phyloP scores from a whole-genome alignment of 1,140 invertebrate species.

The Bombus breviceps region DNA sequence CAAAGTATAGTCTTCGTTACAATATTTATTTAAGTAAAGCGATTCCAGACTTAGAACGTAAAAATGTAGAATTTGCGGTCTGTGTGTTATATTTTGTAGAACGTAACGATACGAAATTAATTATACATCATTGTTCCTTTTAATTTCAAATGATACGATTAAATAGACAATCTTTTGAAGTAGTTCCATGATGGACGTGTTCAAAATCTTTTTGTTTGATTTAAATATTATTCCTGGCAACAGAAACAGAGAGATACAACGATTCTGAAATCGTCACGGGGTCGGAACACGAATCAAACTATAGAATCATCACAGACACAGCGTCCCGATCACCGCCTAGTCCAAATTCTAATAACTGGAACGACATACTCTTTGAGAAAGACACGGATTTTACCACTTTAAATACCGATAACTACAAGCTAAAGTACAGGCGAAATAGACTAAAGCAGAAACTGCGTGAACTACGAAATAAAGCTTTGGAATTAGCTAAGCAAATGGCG shows the following conservation, averaged over 20 bases:
- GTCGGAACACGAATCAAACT: slow-evolving; percentile 48
- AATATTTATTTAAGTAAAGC: background rate
- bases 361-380: background rate
- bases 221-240: background rate
- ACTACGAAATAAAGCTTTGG: slow-evolving; percentile 51
- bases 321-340: slow-evolving; percentile 19
- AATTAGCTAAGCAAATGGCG: slow-evolving; percentile 45
- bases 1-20: background rate
- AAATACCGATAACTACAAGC: slow-evolving; percentile 57
- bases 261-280: background rate
- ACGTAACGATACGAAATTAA: no score
- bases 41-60: background rate
- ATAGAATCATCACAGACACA: slow-evolving; percentile 64
- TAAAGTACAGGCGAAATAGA: slow-evolving; percentile 60
- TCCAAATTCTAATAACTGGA: slow-evolving; percentile 2
- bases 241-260: background rate
- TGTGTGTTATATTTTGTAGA: no score
- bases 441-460: slow-evolving; percentile 61
- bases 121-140: no score
- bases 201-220: background rate
- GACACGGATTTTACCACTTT: background rate
- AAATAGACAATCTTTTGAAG: no score
- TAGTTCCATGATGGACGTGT: no score
- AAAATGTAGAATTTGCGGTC: no score
- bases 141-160: no score